Base-by-base conservation (phyloP, 2,888 invertebrate genomes). In the Lomographa bimaculata region DNA sequence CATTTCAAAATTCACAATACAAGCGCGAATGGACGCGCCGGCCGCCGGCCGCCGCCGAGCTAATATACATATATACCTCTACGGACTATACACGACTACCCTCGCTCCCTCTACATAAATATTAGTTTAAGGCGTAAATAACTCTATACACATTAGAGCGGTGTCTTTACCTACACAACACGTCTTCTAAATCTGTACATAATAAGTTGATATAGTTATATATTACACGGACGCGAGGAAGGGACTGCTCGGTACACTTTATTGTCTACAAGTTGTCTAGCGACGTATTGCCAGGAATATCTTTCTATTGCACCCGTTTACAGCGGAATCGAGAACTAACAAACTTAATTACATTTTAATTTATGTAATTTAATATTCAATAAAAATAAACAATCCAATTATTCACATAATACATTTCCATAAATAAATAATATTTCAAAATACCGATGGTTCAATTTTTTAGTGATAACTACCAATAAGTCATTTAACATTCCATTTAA, bases 31-130 rank as follows among this genome's bases (percentile, higher is more conserved):
- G 24, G 17, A 27, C 17, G 10, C 38, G 28, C 34, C 20, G 24
- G 12, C 43, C 37, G 34, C 29, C 41, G 46, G 45, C 54, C 46
- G 60, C 36, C 44, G 42, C 49, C 37, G 20, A 54, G 54, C 67
- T 49, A 68, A 71, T 74, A 75, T 75, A 75, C 74, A 75, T 54
- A 71, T 61, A 65, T 43, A 45, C 34, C 46, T 23, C 39, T 44
- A 32, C 12, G 36, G 42, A 43, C 35, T 46, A 45, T 46, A 42
- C 45, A 43, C 34, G 30, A 38, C 44, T 45, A 35, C 7, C 42
- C 29, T 6, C 26, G 25, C n/a, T 14, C 19, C 9, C 43, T 18
- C 6, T 19, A 27, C 45, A 32, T 28, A 35, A 32, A 39, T 28
- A 46, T 47, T 29, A 44, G 34, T 48, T 57, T 58, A 71, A 71